phyloP scores from a whole-genome alignment of 2,888 invertebrate species.

The Hermodice carunculata region DNA sequence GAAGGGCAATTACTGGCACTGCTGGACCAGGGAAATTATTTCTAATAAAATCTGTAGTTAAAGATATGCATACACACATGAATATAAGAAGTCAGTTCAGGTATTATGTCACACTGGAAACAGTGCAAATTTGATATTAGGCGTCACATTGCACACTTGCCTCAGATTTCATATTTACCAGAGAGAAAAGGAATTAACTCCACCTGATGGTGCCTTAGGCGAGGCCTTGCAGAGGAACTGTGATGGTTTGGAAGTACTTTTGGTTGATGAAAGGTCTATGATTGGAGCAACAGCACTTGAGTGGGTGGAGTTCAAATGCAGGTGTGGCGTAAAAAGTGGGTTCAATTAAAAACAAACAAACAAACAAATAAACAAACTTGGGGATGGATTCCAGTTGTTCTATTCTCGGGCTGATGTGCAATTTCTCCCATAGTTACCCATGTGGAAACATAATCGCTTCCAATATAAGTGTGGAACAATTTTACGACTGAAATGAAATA shows the following conservation, averaged over 20 bases:
- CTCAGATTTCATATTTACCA: neutral
- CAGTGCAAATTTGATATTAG: constrained; percentile 6
- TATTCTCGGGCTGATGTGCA: constrained; percentile 38
- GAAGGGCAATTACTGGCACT: too few species aligned
- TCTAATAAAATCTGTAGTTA: constrained; percentile 20
- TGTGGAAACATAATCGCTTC: too few species aligned
- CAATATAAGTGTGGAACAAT: constrained; percentile 23
- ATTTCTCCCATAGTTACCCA: constrained; percentile 26
- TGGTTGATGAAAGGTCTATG: constrained; percentile 8
- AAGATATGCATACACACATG: constrained; percentile 21
- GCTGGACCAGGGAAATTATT: constrained; percentile 3
- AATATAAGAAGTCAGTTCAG: neutral
- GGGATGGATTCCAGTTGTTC: constrained; percentile 40
- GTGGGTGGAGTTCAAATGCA: constrained; percentile 19
- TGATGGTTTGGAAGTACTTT: neutral
- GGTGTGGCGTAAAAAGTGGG: constrained; percentile 14
- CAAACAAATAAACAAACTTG: too few species aligned
- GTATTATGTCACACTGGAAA: too few species aligned
- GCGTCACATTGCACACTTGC: constrained; percentile 5
- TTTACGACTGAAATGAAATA: constrained; percentile 19
- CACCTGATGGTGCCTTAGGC: neutral
- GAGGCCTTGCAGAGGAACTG: constrained; percentile 2
- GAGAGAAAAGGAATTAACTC: neutral
- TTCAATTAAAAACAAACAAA: neutral
- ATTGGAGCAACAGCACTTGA: constrained; percentile 8